Evolutionary conservation across 2,888 invertebrate genomes (phyloP).

Genomic region (Tanypteryx hageni): DNA sequence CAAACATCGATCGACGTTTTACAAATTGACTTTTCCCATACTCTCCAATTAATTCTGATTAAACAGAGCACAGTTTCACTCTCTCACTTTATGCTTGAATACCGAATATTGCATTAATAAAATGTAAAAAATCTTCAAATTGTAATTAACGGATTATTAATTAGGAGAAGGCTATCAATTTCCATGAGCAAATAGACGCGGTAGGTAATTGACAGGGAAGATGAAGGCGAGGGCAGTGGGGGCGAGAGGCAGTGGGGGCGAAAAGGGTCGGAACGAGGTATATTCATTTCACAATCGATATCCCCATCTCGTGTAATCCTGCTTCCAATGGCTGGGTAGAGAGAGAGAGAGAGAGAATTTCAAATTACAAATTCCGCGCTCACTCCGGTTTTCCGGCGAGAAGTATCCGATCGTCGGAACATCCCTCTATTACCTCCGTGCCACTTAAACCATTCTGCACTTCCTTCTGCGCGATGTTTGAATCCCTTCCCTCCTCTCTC

Average conservation of each 20-base stretch:
- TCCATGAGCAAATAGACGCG: background rate
- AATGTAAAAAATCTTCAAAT: no score
- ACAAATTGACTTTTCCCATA: no score
- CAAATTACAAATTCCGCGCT: background rate
- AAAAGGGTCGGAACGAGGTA: background rate
- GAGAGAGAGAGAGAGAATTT: background rate
- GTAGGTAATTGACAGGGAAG: background rate
- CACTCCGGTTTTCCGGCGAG: background rate
- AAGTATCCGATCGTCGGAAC: background rate
- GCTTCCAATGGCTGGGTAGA: background rate
- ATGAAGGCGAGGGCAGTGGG: background rate
- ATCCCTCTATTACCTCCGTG: background rate
- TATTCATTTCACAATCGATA: slow-evolving; percentile 17
- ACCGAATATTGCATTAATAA: no score
- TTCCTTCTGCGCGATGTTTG: no score
- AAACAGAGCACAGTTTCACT: no score
- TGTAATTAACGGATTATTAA: no score
- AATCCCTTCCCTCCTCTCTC: background rate
- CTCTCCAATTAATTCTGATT: no score
- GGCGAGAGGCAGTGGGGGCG: background rate
- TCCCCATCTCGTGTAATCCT: slow-evolving; percentile 10
- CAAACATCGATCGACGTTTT: no score
- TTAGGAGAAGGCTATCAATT: background rate
- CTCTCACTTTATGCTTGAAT: no score
- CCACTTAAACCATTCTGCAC: no score